Percentiles rank a stretch among this genome's conserved stretches.
These are phyloP conservation scores for Baryphthengus martii DNA, from an alignment of 2,113 vertebrate genomes.

Conservation along the genomic window DNA sequence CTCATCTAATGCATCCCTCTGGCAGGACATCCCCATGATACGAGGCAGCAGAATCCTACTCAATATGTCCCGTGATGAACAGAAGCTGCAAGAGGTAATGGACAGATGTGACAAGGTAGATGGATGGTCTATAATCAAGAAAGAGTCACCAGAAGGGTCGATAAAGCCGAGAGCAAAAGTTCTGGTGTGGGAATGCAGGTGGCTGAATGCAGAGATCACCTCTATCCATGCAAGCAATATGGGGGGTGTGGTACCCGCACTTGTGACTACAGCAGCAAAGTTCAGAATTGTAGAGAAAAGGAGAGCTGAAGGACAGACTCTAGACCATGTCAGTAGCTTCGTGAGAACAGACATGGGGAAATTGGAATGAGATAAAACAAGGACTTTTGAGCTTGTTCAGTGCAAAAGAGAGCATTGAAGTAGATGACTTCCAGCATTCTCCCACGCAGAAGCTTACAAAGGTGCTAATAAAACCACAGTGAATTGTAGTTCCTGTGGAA, in stretches of 20 bases:
- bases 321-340: background rate
- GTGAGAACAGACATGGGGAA: background rate
- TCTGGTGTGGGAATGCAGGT: background rate
- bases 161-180: background rate
- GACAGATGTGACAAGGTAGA: background rate
- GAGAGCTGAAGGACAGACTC: background rate
- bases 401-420: background rate
- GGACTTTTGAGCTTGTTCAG: background rate
- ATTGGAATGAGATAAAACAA: background rate
- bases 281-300: background rate
- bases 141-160: background rate
- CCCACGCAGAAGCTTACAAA: background rate
- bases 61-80: constrained; percentile 82
- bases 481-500: background rate
- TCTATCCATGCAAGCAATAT: background rate
- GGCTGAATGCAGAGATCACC: background rate
- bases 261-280: background rate
- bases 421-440: background rate
- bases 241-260: background rate
- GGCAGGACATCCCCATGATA: constrained; percentile 90
- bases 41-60: constrained; percentile 78
- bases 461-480: background rate
- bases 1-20: constrained; percentile 80
- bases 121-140: background rate
- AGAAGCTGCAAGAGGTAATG: constrained; percentile 91